Evolutionary conservation across 1,140 invertebrate genomes (phyloP).

Genomic region (Pseudomyrmex pallidus): DNA sequence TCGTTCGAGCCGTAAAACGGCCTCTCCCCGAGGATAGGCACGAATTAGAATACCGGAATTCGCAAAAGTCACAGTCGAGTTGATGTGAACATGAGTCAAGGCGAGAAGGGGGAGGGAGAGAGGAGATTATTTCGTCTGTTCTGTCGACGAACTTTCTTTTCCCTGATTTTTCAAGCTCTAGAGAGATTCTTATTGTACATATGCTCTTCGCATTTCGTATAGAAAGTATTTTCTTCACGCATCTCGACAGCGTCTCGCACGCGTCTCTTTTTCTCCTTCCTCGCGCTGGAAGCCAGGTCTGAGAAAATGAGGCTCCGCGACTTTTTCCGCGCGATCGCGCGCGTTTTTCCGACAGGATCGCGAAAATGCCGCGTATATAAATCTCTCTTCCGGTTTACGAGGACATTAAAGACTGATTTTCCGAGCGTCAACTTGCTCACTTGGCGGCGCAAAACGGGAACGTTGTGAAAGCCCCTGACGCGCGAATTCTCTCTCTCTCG

Average conservation of each 20-base stretch:
- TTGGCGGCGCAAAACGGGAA: constrained; percentile 74
- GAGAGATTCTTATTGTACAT: too few relatives aligned
- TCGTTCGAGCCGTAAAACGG: constrained; percentile 69
- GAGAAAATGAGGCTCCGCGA: not conserved
- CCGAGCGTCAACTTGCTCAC: constrained; percentile 75
- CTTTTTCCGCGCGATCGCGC: not conserved
- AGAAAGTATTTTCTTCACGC: constrained; percentile 1
- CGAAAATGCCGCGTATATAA: not conserved
- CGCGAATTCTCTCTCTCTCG: constrained; percentile 51
- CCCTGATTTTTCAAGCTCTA: too few relatives aligned
- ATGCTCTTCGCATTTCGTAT: not conserved
- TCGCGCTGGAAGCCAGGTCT: not conserved
- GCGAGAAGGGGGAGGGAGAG: too few relatives aligned
- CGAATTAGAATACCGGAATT: constrained; percentile 67
- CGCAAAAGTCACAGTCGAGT: constrained; percentile 63
- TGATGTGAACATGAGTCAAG: constrained; percentile 15
- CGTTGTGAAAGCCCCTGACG: constrained; percentile 75
- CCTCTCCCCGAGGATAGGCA: constrained; percentile 68
- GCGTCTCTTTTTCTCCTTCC: not conserved
- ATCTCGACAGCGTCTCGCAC: not conserved
- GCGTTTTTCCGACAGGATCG: constrained; percentile 12
- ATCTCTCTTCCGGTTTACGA: constrained; percentile 70
- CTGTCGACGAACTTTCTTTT: constrained; percentile 43
- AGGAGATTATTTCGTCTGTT: not conserved
- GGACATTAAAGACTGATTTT: constrained; percentile 77